These are phyloP conservation scores for Tychaedon coryphoeus DNA, from an alignment of 2,113 vertebrate genomes.

Conservation along the genomic window DNA sequence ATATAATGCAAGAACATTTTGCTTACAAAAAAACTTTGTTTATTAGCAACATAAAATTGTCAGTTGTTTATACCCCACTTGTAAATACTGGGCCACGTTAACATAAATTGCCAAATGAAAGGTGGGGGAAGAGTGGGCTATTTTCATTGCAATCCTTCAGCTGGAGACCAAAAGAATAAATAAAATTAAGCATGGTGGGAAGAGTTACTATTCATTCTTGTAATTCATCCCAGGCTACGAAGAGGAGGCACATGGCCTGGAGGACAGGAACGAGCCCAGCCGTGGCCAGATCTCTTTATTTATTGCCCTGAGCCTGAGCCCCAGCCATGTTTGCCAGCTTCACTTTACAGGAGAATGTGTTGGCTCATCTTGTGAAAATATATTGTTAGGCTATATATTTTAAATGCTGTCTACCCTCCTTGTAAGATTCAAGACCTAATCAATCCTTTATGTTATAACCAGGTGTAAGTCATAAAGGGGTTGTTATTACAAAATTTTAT, in stretches of 20 bases:
- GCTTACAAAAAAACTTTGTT: conserved; percentile 62
- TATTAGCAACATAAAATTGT: conserved; percentile 67
- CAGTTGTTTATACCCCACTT: conserved; percentile 54
- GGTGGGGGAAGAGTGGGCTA: not conserved
- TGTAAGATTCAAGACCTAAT: conserved; percentile 66
- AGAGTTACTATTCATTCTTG: not conserved
- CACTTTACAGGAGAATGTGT: conserved; percentile 13
- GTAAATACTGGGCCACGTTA: conserved; percentile 62
- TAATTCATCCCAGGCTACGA: not conserved
- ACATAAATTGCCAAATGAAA: conserved; percentile 43
- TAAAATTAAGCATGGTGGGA: not conserved
- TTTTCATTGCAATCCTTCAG: not conserved
- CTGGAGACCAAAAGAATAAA: conserved; percentile 16
- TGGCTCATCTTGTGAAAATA: conserved; percentile 62
- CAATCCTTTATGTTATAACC: conserved; percentile 71
- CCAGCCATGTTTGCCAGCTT: conserved; percentile 13
- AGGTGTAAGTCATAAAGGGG: conserved; percentile 73
- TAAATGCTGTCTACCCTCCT: conserved; percentile 57
- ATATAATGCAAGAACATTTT: conserved; percentile 54
- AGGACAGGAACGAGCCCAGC: not conserved
- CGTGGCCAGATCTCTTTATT: conserved; percentile 24
- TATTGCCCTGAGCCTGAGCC: conserved; percentile 12
- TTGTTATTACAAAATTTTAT: conserved; percentile 72
- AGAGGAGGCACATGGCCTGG: conserved; percentile 3
- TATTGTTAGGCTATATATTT: conserved; percentile 67